Evolutionary conservation across 1,140 invertebrate genomes (phyloP).

Genomic region (Anoplolepis gracilipes): DNA sequence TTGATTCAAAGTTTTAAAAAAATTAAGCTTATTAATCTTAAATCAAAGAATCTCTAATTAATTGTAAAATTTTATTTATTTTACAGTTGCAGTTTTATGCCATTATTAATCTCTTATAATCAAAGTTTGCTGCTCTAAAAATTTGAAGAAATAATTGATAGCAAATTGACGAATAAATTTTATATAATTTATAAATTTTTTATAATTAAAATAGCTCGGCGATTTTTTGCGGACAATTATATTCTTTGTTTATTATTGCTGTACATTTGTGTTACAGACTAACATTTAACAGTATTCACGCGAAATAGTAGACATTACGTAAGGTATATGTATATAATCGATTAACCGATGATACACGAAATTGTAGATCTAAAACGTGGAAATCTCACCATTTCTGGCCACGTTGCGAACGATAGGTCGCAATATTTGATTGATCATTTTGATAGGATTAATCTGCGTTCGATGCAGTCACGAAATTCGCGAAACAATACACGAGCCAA

Average conservation of each 20-base stretch:
- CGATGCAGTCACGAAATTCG: background rate
- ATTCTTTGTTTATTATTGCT: background rate
- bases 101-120: background rate
- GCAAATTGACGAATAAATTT: background rate
- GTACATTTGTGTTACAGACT: background rate
- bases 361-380: background rate
- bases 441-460: background rate
- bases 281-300: background rate
- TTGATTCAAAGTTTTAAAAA: background rate
- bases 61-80: background rate
- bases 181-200: too few species aligned
- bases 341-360: background rate
- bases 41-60: background rate
- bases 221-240: background rate
- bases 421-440: slow-evolving; percentile 69
- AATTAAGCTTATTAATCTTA: background rate
- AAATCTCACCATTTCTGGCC: slow-evolving; percentile 57
- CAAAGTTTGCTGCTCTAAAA: background rate
- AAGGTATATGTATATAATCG: background rate
- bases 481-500: background rate
- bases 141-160: background rate
- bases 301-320: slow-evolving; percentile 25
- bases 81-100: background rate
- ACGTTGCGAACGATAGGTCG: slow-evolving; percentile 60
- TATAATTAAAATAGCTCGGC: background rate